Evolutionary conservation across 2,888 invertebrate genomes (phyloP), one percentile per base, ranked within the genome.

Genomic region (Halictus ligatus): DNA sequence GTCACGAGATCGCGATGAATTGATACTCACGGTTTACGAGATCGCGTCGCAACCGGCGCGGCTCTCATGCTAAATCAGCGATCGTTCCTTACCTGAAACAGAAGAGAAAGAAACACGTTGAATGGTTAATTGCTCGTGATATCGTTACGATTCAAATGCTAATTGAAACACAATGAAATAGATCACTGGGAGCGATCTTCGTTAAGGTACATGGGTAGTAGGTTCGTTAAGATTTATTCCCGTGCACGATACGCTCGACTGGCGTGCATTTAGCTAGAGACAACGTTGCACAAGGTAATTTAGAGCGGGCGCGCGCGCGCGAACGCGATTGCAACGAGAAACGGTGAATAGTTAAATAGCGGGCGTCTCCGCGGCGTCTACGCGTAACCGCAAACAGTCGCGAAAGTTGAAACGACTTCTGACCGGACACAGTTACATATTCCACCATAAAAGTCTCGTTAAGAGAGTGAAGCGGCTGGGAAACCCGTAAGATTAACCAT

Each of bases 51-150:
- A 58, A 76, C 15, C 29, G 10, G 50, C 18, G 43, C 15, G 40
- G 18, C 46, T 81, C 15, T 64, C 15, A 18, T 29, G 29, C 64
- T 29, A n/a, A 12, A 58, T 58, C 10, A 58, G 12, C n/a, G 64
- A 64, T 64, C 75, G 86, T 88, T 88, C 21, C 93, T 93, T 93
- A 93, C 92, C 92, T 93, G 90, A 88, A 93, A 93, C 91, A 91
- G 86, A 92, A 92, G 10, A 93, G 89, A 87, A 89, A 85, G 71
- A 12, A n/a, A 78, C 88, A 64, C 8, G 29, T 89, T 91, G 86
- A 89, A 93, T 90, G 92, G 82, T 89, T 83, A 85, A 74, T 48
- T 67, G 77, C 64, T 78, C 88, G 88, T 90, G 86, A 76, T n/a
- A 86, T 85, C 84, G 81, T 83, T 54, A 10, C 1, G 12, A 35